Percentiles rank a stretch among this genome's conserved stretches.
These are phyloP conservation scores for Typhlomys cinereus DNA, from an alignment of 2,113 vertebrate species.

Conservation along the genomic window DNA sequence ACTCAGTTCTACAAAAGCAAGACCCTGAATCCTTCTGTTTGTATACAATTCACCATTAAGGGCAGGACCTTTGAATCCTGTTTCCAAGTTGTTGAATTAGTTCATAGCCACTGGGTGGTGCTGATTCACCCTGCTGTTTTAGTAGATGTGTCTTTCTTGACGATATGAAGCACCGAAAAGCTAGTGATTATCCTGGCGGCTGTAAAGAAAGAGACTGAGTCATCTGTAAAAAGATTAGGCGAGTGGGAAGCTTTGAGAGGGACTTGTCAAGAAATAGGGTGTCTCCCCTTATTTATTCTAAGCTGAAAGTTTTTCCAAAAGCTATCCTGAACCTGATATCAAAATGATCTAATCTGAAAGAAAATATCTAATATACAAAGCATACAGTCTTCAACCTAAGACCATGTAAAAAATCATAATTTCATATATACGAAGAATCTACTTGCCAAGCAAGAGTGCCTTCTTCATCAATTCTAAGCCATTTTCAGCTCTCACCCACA, in stretches of 20 bases:
- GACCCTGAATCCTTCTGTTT: neutral
- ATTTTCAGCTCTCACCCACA: neutral
- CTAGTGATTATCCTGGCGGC: neutral
- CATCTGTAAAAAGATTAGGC: neutral
- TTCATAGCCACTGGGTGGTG: conserved; percentile 63
- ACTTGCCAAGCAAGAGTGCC: neutral
- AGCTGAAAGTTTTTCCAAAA: conserved; percentile 50
- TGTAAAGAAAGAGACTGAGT: neutral
- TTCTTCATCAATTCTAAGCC: neutral
- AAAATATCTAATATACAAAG: conserved; percentile 14
- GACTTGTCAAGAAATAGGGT: neutral
- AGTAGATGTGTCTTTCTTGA: neutral
- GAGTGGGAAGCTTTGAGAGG: neutral
- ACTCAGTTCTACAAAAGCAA: neutral
- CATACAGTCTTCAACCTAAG: conserved; percentile 7
- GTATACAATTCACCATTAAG: neutral
- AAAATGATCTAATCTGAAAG: neutral
- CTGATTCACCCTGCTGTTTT: conserved; percentile 7
- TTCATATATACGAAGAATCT: neutral
- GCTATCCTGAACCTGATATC: neutral
- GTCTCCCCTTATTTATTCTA: neutral
- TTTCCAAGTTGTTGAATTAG: neutral
- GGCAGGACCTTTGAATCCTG: neutral
- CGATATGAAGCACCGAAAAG: neutral
- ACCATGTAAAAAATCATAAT: neutral